These are phyloP conservation scores for Epinotia bilunana DNA, from an alignment of 2,888 invertebrate genomes.

Conservation along the genomic window DNA sequence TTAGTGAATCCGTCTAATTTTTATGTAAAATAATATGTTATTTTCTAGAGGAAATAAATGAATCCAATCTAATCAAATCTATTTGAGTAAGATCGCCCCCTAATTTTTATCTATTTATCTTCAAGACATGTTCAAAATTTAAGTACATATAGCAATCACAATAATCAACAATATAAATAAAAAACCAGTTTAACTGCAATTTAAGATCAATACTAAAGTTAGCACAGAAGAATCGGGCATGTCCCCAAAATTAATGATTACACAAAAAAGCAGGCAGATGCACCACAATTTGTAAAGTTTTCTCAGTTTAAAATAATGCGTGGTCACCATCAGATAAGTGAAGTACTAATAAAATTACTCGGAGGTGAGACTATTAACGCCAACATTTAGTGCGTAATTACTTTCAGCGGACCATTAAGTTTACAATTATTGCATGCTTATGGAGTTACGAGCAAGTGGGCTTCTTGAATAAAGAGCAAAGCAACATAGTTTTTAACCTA, in stretches of 20 bases:
- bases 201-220: conserved; percentile 38
- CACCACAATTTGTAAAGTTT: conserved; percentile 49
- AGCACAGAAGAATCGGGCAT: conserved; percentile 53
- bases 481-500: no score
- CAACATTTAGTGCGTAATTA: conserved; percentile 5
- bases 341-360: conserved; percentile 28
- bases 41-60: no score
- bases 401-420: conserved; percentile 6
- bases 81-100: no score
- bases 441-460: neutral
- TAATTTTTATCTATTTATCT: no score
- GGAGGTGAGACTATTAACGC: conserved; percentile 7
- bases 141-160: neutral
- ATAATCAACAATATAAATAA: neutral
- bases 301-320: conserved; percentile 26
- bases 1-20: no score
- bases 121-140: no score
- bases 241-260: conserved; percentile 52
- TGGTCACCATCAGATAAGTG: conserved; percentile 25
- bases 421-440: neutral
- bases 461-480: no score
- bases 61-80: no score
- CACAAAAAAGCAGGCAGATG: conserved; percentile 55
- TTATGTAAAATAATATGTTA: no score
- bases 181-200: neutral